Percentiles rank a stretch among this genome's conserved stretches.
Evolutionary conservation across 1,140 invertebrate species (phyloP).

Genomic region (Luehdorfia chinensis): DNA sequence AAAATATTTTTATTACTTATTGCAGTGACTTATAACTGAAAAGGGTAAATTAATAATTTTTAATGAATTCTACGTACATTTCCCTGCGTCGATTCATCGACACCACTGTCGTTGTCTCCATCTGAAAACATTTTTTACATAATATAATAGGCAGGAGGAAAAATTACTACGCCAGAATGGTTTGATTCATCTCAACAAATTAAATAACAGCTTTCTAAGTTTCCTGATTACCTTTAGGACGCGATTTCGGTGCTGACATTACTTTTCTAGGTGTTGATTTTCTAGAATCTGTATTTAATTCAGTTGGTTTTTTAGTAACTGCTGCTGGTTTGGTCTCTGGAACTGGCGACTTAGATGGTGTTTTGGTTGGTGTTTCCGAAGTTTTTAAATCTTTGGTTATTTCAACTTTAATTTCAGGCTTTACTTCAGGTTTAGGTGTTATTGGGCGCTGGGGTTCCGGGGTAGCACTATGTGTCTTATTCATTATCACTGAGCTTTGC

Average conservation of each 20-base stretch:
- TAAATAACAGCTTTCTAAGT: slow-evolving; percentile 11
- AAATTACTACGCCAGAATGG: not conserved
- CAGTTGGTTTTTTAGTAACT: slow-evolving; percentile 46
- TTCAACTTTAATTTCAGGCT: slow-evolving; percentile 38
- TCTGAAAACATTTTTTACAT: slow-evolving; percentile 71
- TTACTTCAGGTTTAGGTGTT: slow-evolving; percentile 57
- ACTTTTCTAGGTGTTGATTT: slow-evolving; percentile 59
- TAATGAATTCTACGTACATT: too few relatives aligned
- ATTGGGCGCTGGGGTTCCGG: slow-evolving; percentile 59
- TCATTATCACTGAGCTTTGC: slow-evolving; percentile 35
- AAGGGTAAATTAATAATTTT: not conserved
- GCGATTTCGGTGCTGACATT: slow-evolving; percentile 53
- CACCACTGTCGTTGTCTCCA: slow-evolving; percentile 87
- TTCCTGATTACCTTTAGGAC: slow-evolving; percentile 59
- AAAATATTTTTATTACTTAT: not conserved
- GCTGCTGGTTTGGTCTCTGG: slow-evolving; percentile 36
- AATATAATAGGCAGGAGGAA: not conserved
- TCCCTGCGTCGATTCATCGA: slow-evolving; percentile 86
- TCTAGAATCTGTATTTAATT: slow-evolving; percentile 48
- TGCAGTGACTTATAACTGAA: too few relatives aligned
- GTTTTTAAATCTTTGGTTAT: slow-evolving; percentile 29
- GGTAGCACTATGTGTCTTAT: slow-evolving; percentile 46
- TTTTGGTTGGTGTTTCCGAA: slow-evolving; percentile 33
- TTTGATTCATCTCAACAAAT: slow-evolving; percentile 53
- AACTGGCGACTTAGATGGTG: slow-evolving; percentile 44